Evolutionary conservation across 2,888 invertebrate species (phyloP).

Genomic region (Drosophila diplacantha): DNA sequence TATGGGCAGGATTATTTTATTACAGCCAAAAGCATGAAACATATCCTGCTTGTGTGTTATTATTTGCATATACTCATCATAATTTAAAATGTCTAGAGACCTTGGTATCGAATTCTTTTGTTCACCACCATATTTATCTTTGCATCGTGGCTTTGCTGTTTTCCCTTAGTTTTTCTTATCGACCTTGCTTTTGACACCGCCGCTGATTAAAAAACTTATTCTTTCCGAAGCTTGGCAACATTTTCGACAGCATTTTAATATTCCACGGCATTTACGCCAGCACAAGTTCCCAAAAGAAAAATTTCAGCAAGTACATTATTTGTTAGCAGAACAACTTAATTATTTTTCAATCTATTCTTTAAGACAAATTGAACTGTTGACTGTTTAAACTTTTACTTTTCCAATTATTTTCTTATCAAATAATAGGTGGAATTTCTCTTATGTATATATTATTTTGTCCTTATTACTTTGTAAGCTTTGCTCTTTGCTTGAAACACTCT

Average conservation of each 20-base stretch:
- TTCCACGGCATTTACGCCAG: background rate
- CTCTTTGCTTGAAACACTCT: conserved; percentile 2
- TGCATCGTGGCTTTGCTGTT: background rate
- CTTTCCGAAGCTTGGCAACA: conserved; percentile 16
- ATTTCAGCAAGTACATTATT: conserved; percentile 14
- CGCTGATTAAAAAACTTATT: conserved; percentile 39
- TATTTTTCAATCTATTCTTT: background rate
- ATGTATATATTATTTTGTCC: background rate
- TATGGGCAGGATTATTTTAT: background rate
- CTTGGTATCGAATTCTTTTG: background rate
- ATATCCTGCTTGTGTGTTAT: conserved; percentile 35
- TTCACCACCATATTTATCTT: background rate
- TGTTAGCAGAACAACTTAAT: conserved; percentile 5
- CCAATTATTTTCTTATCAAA: background rate
- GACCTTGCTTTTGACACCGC: conserved; percentile 25
- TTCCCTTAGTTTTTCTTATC: background rate
- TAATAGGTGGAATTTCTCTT: background rate
- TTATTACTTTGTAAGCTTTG: background rate
- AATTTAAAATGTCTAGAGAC: conserved; percentile 29
- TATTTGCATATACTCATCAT: conserved; percentile 57
- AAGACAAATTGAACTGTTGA: background rate
- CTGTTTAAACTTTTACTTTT: background rate
- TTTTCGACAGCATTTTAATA: conserved; percentile 18
- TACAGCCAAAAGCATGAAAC: background rate
- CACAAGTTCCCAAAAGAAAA: background rate